These are phyloP conservation scores for Amblyopsis rosae DNA, from an alignment of 2,113 vertebrate species.

Conservation along the genomic window DNA sequence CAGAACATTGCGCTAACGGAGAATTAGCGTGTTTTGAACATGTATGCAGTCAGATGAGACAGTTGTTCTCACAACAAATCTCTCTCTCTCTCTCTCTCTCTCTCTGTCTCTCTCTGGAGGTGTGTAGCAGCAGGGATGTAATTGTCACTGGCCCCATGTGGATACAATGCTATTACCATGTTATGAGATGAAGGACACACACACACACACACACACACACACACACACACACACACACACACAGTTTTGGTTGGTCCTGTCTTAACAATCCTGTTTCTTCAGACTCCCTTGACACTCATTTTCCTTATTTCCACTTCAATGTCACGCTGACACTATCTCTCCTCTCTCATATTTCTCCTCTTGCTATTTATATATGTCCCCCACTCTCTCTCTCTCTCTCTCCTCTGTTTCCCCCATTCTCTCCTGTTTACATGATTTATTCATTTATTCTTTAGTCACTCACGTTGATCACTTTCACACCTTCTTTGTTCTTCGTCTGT, in stretches of 20 bases:
- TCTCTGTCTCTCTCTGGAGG: slow-evolving; percentile 28
- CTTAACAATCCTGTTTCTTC: slow-evolving; percentile 46
- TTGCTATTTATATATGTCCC: neutral
- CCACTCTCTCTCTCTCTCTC: slow-evolving; percentile 11
- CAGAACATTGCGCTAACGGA: neutral
- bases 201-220: slow-evolving; percentile 29
- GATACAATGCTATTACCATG: slow-evolving; percentile 25
- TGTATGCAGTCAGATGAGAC: neutral
- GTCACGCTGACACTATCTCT: slow-evolving; percentile 42
- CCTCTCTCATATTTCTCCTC: slow-evolving; percentile 1
- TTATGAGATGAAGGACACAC: slow-evolving; percentile 51
- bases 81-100: neutral
- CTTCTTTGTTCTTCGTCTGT: neutral
- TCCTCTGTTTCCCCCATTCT: neutral
- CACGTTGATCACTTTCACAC: neutral
- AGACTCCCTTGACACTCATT: slow-evolving; percentile 61
- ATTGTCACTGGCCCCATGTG: slow-evolving; percentile 68
- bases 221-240: slow-evolving; percentile 41
- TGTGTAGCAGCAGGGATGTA: slow-evolving; percentile 45
- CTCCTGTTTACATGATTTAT: slow-evolving; percentile 14
- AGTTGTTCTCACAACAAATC: neutral
- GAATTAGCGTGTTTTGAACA: neutral
- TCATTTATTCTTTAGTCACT: neutral
- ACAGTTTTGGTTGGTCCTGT: slow-evolving; percentile 45
- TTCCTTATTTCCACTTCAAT: slow-evolving; percentile 63